Percentiles rank a stretch among this genome's conserved stretches.
These are phyloP conservation scores for Cinclus cinclus DNA, from an alignment of 2,113 vertebrate genomes.

Conservation along the genomic window DNA sequence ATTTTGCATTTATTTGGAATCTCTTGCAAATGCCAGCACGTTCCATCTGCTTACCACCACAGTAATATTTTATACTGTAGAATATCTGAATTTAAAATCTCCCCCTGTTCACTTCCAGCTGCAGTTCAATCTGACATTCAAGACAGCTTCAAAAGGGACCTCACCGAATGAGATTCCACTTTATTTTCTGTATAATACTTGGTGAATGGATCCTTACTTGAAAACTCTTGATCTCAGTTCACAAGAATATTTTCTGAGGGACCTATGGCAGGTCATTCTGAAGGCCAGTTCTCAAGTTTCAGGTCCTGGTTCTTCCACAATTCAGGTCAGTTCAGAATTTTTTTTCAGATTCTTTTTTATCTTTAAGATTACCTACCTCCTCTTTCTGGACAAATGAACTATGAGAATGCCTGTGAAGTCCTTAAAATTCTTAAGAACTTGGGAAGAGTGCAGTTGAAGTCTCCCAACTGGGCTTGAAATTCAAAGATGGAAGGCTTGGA, in stretches of 20 bases:
- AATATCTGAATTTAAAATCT: neutral
- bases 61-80: neutral
- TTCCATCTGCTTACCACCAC: neutral
- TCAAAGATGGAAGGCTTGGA: neutral
- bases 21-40: neutral
- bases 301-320: neutral
- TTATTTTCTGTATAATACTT: neutral
- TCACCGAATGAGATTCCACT: neutral
- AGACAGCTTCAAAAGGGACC: neutral
- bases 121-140: neutral
- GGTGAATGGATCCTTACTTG: neutral
- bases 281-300: slow-evolving; percentile 7
- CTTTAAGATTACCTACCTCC: neutral
- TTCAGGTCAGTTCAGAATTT: neutral
- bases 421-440: neutral
- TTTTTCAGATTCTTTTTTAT: neutral
- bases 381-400: slow-evolving; percentile 14
- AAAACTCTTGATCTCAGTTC: slow-evolving; percentile 27
- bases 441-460: neutral
- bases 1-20: slow-evolving; percentile 5
- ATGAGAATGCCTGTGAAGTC: neutral
- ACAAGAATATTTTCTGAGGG: neutral
- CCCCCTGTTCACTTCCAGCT: neutral
- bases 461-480: neutral
- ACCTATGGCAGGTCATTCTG: neutral